Base-by-base conservation (phyloP, 2,888 invertebrate species). In the Galeopsomyia nigrocyanea region DNA sequence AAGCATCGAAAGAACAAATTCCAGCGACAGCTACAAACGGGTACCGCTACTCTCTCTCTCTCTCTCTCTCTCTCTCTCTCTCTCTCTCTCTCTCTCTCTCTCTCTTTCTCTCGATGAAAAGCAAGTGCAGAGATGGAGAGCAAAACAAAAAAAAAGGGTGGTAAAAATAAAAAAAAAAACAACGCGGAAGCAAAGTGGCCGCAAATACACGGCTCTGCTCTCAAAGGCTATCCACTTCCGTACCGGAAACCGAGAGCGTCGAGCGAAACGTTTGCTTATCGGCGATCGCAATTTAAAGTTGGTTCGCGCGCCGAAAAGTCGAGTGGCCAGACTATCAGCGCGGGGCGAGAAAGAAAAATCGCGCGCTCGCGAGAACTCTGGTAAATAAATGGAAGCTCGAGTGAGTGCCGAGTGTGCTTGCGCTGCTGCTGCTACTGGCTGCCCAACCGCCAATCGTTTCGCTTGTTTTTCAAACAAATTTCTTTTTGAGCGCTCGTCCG, bases 211-310 rank as follows among this genome's bases (percentile, higher is more conserved):
- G 13, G 21, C 49, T 21, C 46, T 46, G 39, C 39, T 39, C 39
- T 39, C 39, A 39, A 39, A 39, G 39, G 39, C 39, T 39, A 39
- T 39, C 39, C 50, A 26, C 51, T 26, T 31, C 49, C 19, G 21
- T 51, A 47, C n/a, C 60, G 55, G 47, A 68, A 68, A 63, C 56
- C 50, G 63, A 63, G 39, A 50, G 56, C 39, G 69, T 55, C 19
- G 57, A 49, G 26, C 55, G 61, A 16, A 39, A 57, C 61, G 65
- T 71, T 71, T 71, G 71, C 71, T 71, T 71, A 71, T 71, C 71
- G 71, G 61, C 65, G 9, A 71, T 71, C 65, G 65, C 71, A 71
- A 71, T 71, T 71, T 71, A 71, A 71, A 71, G 60, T 71, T 65
- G 19, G 64, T 19, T 31, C 16, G 64, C 55, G 53, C 68, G 55